phyloP scores from a whole-genome alignment of 1,140 invertebrate genomes.

The Drosophila santomea region DNA sequence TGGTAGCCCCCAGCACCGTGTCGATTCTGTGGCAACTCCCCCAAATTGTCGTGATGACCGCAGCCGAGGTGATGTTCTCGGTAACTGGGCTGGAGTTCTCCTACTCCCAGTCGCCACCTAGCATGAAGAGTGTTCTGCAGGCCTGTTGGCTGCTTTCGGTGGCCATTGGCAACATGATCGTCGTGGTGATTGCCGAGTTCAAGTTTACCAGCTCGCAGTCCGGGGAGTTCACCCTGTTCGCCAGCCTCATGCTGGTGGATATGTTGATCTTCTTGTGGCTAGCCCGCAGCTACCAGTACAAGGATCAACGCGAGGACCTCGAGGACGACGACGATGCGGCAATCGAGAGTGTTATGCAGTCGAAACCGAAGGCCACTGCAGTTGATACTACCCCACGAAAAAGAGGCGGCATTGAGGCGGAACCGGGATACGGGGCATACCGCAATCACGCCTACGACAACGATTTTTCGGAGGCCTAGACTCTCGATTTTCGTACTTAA shows the following conservation, averaged over 20 bases:
- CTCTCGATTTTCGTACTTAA: too few relatives aligned
- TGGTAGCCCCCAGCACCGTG: slow-evolving; percentile 89
- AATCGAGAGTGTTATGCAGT: too few relatives aligned
- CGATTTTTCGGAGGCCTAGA: slow-evolving; percentile 39
- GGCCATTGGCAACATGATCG: slow-evolving; percentile 96
- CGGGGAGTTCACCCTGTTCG: slow-evolving; percentile 94
- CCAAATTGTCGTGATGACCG: slow-evolving; percentile 94
- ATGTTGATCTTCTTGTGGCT: slow-evolving; percentile 92
- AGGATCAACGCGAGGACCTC: slow-evolving; percentile 32
- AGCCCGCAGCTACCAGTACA: slow-evolving; percentile 88
- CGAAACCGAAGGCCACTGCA: not conserved
- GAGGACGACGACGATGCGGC: not conserved
- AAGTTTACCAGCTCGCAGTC: slow-evolving; percentile 83
- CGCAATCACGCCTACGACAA: slow-evolving; percentile 51
- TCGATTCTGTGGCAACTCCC: slow-evolving; percentile 94
- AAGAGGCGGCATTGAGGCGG: not conserved
- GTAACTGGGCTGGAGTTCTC: slow-evolving; percentile 97
- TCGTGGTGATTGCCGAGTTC: slow-evolving; percentile 90
- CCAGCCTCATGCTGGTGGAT: slow-evolving; percentile 92
- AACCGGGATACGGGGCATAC: slow-evolving; percentile 40
- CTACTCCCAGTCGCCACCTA: slow-evolving; percentile 93
- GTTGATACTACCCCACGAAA: not conserved
- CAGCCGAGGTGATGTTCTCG: slow-evolving; percentile 94
- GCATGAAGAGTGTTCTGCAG: slow-evolving; percentile 96
- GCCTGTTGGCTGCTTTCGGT: slow-evolving; percentile 95